Percentiles rank a stretch among this genome's conserved stretches.
Evolutionary conservation across 2,888 invertebrate genomes (phyloP).

Genomic region (Nycteola revayana): DNA sequence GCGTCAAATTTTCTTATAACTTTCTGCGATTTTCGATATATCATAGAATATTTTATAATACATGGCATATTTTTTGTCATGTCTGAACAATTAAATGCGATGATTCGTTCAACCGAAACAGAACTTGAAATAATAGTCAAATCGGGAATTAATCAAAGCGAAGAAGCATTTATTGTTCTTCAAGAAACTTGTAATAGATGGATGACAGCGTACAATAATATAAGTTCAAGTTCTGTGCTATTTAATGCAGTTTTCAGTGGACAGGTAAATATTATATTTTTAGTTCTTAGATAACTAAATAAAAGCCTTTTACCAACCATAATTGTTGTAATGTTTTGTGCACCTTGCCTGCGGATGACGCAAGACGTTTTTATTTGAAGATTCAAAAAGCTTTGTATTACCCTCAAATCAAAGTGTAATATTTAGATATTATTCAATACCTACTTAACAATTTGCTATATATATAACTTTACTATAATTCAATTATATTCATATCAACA

Average conservation of each 20-base stretch:
- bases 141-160: background rate
- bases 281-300: too few species aligned
- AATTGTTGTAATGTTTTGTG: too few species aligned
- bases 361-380: too few species aligned
- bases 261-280: too few species aligned
- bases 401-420: too few species aligned
- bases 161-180: background rate
- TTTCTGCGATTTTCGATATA: conserved; percentile 29
- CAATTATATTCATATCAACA: too few species aligned
- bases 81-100: conserved; percentile 35
- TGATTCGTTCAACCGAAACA: conserved; percentile 26
- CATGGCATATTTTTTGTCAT: conserved; percentile 29
- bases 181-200: conserved; percentile 33
- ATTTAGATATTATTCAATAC: too few species aligned
- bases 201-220: conserved; percentile 35
- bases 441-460: conserved; percentile 2
- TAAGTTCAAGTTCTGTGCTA: conserved; percentile 32
- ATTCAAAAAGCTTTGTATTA: too few species aligned
- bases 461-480: too few species aligned
- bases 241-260: conserved; percentile 35
- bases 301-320: too few species aligned
- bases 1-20: conserved; percentile 10
- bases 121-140: conserved; percentile 6
- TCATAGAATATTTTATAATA: conserved; percentile 33
- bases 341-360: too few species aligned